phyloP scores from a whole-genome alignment of 2,113 vertebrate species.

The Campylomormyrus tamandua region DNA sequence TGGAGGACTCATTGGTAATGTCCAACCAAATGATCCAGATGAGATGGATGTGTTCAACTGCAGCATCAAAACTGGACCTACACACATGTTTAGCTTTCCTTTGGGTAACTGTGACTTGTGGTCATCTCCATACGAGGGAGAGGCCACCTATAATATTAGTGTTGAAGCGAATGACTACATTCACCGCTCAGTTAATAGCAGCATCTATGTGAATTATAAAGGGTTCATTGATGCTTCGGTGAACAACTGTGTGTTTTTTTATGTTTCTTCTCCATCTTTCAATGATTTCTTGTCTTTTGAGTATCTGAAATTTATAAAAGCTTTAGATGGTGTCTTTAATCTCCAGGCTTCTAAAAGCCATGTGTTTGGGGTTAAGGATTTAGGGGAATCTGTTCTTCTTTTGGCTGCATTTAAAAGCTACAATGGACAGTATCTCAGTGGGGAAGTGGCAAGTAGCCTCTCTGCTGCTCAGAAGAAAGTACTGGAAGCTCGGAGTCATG shows the following conservation, averaged over 20 bases:
- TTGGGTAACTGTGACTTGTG: constrained; percentile 59
- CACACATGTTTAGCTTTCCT: constrained; percentile 54
- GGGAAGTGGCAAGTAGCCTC: constrained; percentile 52
- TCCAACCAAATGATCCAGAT: constrained; percentile 58
- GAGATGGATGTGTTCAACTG: constrained; percentile 54
- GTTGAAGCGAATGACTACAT: constrained; percentile 56
- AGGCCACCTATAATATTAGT: constrained; percentile 60
- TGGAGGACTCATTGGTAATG: constrained; percentile 59
- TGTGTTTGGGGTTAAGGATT: constrained; percentile 59
- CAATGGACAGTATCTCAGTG: constrained; percentile 57
- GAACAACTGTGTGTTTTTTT: constrained; percentile 61
- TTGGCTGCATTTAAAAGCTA: constrained; percentile 59
- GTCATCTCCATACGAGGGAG: constrained; percentile 56
- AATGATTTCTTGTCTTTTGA: constrained; percentile 56
- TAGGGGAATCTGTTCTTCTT: constrained; percentile 50
- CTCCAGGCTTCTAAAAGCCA: constrained; percentile 63
- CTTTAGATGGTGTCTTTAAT: constrained; percentile 60
- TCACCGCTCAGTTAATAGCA: constrained; percentile 60
- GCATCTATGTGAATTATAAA: constrained; percentile 60
- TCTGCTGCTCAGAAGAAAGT: constrained; percentile 53
- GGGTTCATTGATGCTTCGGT: constrained; percentile 61
- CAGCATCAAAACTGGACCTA: constrained; percentile 48
- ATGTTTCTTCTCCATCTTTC: constrained; percentile 47
- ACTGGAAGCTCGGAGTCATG: constrained; percentile 55
- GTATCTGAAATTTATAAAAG: constrained; percentile 60